Conservation (phyloP, 2,113 vertebrate species). For the Odobenus rosmarus region DNA sequence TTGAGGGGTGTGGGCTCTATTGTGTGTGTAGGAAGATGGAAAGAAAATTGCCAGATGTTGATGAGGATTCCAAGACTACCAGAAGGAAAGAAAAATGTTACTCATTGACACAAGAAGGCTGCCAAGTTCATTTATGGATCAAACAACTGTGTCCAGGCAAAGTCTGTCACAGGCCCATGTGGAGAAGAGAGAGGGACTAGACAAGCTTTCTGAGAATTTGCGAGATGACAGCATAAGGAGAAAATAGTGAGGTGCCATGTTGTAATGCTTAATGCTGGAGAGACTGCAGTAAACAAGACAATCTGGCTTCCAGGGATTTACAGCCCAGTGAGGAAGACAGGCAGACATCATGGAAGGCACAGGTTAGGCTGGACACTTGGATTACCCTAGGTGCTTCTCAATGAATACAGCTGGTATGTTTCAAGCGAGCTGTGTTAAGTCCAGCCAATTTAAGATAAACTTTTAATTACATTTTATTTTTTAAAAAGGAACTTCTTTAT, state of each 20-base stretch:
- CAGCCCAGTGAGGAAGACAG: background rate
- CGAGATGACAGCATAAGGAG: background rate
- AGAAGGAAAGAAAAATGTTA: slow-evolving; percentile 21
- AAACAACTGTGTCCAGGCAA: background rate
- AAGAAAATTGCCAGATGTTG: background rate
- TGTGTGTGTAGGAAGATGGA: background rate
- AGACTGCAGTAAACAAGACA: background rate
- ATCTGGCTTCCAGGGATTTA: background rate
- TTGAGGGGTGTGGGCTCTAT: background rate
- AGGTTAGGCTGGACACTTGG: background rate
- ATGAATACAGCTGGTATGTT: background rate
- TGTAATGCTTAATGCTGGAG: background rate
- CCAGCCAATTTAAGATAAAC: background rate
- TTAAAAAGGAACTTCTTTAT: background rate
- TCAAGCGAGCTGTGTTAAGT: background rate
- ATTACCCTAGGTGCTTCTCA: too few species aligned
- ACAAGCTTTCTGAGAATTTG: background rate
- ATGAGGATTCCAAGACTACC: background rate
- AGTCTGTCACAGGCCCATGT: background rate
- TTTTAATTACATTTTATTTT: background rate
- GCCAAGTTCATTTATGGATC: background rate
- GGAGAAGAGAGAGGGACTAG: background rate
- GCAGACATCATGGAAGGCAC: background rate
- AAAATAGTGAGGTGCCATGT: background rate
- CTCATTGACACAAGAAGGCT: background rate